Base-by-base conservation (phyloP, 2,797 vertebrate species). In the Sebastes jordani region DNA sequence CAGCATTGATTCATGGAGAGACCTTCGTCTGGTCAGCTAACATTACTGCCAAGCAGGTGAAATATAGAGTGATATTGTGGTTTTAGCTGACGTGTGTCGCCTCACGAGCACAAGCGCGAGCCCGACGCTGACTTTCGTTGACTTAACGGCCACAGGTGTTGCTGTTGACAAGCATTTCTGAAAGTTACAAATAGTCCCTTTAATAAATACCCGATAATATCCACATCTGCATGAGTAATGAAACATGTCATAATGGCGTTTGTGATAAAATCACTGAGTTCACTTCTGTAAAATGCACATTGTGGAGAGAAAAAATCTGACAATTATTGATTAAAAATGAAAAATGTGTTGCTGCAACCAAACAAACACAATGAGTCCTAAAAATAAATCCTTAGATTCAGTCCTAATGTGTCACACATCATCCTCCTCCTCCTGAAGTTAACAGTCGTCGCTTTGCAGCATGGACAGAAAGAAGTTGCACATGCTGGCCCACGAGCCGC, bases 391-490 rank as follows among this genome's bases (percentile, higher is more conserved):
- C 54, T 59, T 63, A 71, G 10, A 3, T 25, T 29, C 74, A n/a
- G 69, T 67, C 69, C 20, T 46, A 52, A n/a, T n/a, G 0, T 7
- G 64, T 80, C 76, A 13, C 76, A n/a, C 42, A 3, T 22, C 36
- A 2, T 38, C 36, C 36, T 38, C 34, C 22, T 20, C 25, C 4
- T 36, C 20, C 20, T 20, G 58, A 5, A 14, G 8, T 55, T 86
- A 96, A 86, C 98, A 99, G 2, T 95, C 95, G 1, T 92, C 93
- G 18, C 91, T 92, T 70, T 98, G 97, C 55, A 98, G 3, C 89
- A 98, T 94, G 38, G 93, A 89, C 60, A 99, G 90, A 32, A 99
- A 86, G 59, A 98, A 97, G 0, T 87, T 76, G 92, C 98, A 99
- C 11, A 97, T 5, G 3, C 95, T 96, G 71, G 90, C 81, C 91